Evolutionary conservation across 2,888 invertebrate species (phyloP), one percentile per base, ranked within the genome.

Genomic region (Arrhopalites spinosus): DNA sequence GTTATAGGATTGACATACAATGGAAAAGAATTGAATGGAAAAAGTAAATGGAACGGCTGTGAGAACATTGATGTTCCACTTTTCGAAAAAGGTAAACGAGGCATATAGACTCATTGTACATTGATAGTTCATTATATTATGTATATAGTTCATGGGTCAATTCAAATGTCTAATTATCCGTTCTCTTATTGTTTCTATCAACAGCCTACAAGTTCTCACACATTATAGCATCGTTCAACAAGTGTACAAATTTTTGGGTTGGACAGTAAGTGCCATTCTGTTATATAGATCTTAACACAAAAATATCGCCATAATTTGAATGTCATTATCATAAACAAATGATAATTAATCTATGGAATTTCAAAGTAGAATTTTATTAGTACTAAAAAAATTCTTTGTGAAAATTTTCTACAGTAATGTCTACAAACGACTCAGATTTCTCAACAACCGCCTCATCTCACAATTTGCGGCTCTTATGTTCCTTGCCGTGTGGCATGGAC

Each of bases 401-500:
- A 45, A 11, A 45, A 7, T 53, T 69, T 56, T 72, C 81, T 81
- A 53, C 85, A 89, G 89, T 79, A 96, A 98, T 85, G 88, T 98
- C 27, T 98, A 95, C 87, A 98, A 98, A 85, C 89, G 98, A 2
- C 88, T 98, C 59, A 93, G 92, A 84, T 98, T 96, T 86, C 87
- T 98, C 67, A 94, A 94, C 66, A 95, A 92, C 86, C 90, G 92
- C 25, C 88, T 87, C 67, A 79, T 89, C 81, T 97, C 97, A 79
- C 98, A 98, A 85, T 87, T 90, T 0, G 88, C 90, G 0, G 93
- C 97, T 0, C 87, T 99, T 56, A 75, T 90, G 0, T 98, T 97
- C 86, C 89, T 99, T 53, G 96, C 98, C 0, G 84, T 96, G 0
- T 98, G 98, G 98, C 98, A 98, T 86, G 98, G 98, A 15, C 90